Conservation (phyloP, 2,113 vertebrate species). For the Nesogale talazaci region DNA sequence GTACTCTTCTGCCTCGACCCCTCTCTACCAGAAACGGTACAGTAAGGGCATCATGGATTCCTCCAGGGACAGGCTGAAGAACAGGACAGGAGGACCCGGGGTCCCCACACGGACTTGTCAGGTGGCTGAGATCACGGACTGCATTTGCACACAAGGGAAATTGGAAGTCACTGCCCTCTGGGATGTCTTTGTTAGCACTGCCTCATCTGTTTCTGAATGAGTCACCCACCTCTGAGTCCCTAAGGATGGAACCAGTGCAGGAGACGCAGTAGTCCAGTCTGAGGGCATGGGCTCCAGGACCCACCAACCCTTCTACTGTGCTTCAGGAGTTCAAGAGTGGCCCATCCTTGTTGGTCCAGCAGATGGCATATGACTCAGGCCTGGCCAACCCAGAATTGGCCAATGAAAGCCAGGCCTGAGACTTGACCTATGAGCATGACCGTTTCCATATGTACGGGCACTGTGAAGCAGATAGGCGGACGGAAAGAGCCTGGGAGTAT, state of each 20-base stretch:
- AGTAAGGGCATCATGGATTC: not conserved
- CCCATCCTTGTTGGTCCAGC: not conserved
- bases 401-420: not conserved
- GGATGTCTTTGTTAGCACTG: not conserved
- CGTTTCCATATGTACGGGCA: not conserved
- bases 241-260: not conserved
- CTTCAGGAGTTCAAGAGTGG: not conserved
- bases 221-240: not conserved
- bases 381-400: not conserved
- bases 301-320: too few relatives aligned
- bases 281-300: too few relatives aligned
- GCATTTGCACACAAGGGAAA: not conserved
- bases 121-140: rapidly evolving
- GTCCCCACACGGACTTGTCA: too few relatives aligned
- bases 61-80: not conserved
- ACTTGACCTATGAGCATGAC: not conserved
- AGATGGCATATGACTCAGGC: not conserved
- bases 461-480: not conserved
- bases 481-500: rapidly evolving
- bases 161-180: not conserved
- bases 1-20: not conserved
- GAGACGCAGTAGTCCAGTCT: not conserved
- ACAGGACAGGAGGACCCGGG: too few relatives aligned
- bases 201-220: not conserved
- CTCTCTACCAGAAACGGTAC: not conserved